Evolutionary conservation across 2,113 vertebrate genomes (phyloP).

Genomic region (Lonchura striata): DNA sequence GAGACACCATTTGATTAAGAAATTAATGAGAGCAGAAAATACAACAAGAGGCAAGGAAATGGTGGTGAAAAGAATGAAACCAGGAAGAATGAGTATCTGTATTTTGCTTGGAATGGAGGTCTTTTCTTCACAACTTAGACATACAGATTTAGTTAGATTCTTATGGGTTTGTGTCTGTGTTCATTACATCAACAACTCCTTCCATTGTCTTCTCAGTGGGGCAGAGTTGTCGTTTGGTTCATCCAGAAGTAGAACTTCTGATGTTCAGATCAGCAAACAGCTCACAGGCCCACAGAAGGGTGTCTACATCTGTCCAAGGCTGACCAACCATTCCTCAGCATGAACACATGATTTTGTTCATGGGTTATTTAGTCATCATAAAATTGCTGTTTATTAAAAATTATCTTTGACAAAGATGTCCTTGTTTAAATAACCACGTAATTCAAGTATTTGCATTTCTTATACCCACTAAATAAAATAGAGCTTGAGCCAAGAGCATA

Average conservation of each 20-base stretch:
- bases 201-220: background rate
- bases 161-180: background rate
- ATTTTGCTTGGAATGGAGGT: background rate
- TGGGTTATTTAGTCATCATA: background rate
- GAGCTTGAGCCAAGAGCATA: background rate
- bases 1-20: background rate
- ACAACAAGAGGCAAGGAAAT: background rate
- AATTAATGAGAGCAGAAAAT: background rate
- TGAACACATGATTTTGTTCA: background rate
- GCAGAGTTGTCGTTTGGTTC: background rate
- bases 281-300: background rate
- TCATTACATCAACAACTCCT: background rate
- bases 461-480: background rate
- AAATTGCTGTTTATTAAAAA: background rate
- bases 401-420: background rate
- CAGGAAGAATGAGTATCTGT: background rate
- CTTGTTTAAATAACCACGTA: background rate
- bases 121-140: background rate
- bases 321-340: background rate
- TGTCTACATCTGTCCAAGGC: background rate
- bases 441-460: background rate
- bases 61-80: background rate
- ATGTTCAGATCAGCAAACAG: fast-evolving
- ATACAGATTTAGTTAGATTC: background rate
- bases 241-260: background rate